These are phyloP conservation scores for Colaptes auratus DNA, from an alignment of 2,113 vertebrate genomes.

Conservation along the genomic window DNA sequence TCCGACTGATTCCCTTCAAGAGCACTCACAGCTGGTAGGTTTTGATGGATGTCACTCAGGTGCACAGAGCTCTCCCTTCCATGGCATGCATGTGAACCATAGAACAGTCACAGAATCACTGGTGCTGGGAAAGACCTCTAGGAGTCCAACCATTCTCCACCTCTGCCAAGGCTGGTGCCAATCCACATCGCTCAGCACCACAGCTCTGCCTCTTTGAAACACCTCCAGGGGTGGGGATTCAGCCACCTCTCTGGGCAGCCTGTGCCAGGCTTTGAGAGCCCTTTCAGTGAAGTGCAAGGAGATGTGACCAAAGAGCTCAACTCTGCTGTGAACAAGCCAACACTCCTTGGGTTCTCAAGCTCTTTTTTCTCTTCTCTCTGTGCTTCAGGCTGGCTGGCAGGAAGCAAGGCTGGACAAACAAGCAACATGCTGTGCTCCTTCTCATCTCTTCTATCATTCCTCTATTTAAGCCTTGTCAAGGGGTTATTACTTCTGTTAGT, in stretches of 20 bases:
- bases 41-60: not conserved
- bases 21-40: not conserved
- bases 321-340: not conserved
- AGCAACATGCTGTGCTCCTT: not conserved
- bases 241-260: too few relatives aligned
- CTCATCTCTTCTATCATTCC: not conserved
- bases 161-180: too few relatives aligned
- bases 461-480: constrained; percentile 7
- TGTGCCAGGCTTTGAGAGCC: too few relatives aligned
- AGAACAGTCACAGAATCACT: too few relatives aligned
- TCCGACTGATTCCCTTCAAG: not conserved
- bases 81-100: rapidly evolving
- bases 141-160: too few relatives aligned
- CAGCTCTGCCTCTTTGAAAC: too few relatives aligned
- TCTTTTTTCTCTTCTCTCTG: not conserved
- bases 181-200: too few relatives aligned
- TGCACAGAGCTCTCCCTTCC: not conserved
- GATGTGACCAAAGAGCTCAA: not conserved
- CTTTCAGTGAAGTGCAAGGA: not conserved
- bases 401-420: not conserved
- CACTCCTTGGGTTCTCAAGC: not conserved
- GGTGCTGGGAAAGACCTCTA: too few relatives aligned
- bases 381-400: not conserved
- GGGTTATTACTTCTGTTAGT: constrained; percentile 1
- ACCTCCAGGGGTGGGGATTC: too few relatives aligned